A percentile compares a stretch with the other conserved stretches of the same genome.
These are phyloP conservation scores for Philereme vetulata DNA, from an alignment of 2,888 invertebrate species.

Conservation along the genomic window DNA sequence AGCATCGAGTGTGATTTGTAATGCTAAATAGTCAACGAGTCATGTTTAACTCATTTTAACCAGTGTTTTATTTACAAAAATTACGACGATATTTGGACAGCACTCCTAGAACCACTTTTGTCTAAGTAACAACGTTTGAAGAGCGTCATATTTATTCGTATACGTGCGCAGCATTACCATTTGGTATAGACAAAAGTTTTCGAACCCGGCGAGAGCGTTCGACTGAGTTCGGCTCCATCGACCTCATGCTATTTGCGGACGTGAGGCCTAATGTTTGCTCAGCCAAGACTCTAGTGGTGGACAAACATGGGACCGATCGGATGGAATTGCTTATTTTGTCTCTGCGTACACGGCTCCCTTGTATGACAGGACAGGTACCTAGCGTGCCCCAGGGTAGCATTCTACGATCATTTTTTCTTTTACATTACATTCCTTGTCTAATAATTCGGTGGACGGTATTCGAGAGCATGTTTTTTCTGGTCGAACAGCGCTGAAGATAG, in stretches of 20 bases:
- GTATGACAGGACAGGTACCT: constrained; percentile 67
- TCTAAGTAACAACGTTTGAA: constrained; percentile 44
- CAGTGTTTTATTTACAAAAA: constrained; percentile 43
- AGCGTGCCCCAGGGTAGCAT: constrained; percentile 65
- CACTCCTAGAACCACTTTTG: constrained; percentile 43
- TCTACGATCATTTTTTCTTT: constrained; percentile 58
- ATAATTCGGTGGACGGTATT: constrained; percentile 66
- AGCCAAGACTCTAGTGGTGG: constrained; percentile 82
- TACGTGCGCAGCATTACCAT: constrained; percentile 42
- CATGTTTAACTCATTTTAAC: constrained; percentile 35
- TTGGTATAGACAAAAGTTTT: constrained; percentile 58
- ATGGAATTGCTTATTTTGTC: constrained; percentile 84
- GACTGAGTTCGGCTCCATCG: constrained; percentile 74
- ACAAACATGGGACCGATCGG: constrained; percentile 81
- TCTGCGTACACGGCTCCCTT: constrained; percentile 78
- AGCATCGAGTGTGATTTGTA: constrained; percentile 19
- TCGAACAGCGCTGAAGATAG: constrained; percentile 52
- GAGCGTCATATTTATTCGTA: constrained; percentile 45
- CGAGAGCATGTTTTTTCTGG: constrained; percentile 63
- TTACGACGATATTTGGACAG: constrained; percentile 41
- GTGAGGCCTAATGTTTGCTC: constrained; percentile 79
- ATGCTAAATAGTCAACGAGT: constrained; percentile 26
- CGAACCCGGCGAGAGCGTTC: constrained; percentile 61
- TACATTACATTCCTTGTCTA: constrained; percentile 58
- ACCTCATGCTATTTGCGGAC: constrained; percentile 80